These are phyloP conservation scores for Cyphomyrus discorhynchus DNA, from an alignment of 2,113 vertebrate genomes.

Conservation along the genomic window DNA sequence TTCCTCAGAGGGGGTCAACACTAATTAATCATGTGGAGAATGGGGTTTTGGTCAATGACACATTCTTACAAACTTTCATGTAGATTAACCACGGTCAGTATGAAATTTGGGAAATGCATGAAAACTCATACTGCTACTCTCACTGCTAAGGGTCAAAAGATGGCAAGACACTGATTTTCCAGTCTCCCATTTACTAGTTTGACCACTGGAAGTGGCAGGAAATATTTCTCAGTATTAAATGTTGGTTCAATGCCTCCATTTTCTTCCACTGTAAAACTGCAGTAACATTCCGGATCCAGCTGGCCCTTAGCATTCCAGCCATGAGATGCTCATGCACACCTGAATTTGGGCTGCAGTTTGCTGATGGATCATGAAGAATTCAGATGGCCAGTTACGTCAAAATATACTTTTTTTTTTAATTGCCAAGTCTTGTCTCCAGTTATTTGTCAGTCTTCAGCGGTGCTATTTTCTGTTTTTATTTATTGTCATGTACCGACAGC, in stretches of 20 bases:
- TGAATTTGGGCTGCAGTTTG: neutral
- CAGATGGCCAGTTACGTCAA: neutral
- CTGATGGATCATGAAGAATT: neutral
- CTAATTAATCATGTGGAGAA: slow-evolving; percentile 17
- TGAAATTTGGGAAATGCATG: slow-evolving; percentile 12
- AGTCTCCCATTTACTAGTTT: neutral
- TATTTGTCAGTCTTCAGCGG: neutral
- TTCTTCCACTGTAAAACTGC: neutral
- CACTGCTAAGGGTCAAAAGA: neutral
- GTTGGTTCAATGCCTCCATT: neutral
- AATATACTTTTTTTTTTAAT: neutral
- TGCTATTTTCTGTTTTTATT: neutral
- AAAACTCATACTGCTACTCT: neutral
- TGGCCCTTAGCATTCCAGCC: neutral
- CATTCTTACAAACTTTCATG: slow-evolving; percentile 5
- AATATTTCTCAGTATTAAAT: neutral
- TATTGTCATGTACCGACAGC: neutral
- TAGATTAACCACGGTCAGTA: neutral
- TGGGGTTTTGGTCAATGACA: slow-evolving; percentile 14
- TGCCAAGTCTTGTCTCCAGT: neutral
- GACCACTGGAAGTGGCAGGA: neutral
- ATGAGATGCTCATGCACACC: neutral
- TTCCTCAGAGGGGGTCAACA: slow-evolving; percentile 17
- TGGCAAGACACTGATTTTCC: neutral
- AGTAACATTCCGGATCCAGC: neutral